Evolutionary conservation across 2,888 invertebrate genomes (phyloP), one percentile per base, ranked within the genome.

Genomic region (Agelastica alni): DNA sequence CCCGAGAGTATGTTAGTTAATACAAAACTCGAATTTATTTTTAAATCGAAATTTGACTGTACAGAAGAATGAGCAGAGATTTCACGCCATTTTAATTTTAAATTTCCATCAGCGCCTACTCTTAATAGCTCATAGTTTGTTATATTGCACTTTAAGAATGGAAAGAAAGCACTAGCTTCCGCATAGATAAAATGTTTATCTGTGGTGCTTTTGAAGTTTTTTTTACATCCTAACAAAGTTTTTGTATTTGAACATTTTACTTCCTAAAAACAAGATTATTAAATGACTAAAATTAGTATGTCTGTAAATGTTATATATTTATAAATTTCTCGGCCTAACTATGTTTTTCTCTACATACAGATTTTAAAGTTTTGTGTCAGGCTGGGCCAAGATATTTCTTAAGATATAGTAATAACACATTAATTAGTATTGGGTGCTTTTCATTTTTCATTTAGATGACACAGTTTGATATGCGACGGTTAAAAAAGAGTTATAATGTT

Each of bases 201-300:
- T n/a, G n/a, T n/a, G n/a, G 31, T 53, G 31, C 30, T 18, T 18
- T 39, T 61, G 6, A 47, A 13, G 13, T 47, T 22, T 32, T 41
- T 56, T 28, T 49, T 44, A 7, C 58, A 54, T 20, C 58, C 43
- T 10, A 67, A 64, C 3, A 67, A 48, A 9, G 46, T 60, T 52
- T 59, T 65, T n/a, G 65, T 51, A 4, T 62, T 63, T 14, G 62
- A 62, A 31, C 63, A 62, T 9, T 26, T 54, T 30, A 36, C 44
- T 20, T 46, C 52, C 60, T 53, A 51, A 51, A 31, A 45, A n/a
- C 10, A 37, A 42, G 17, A 30, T 42, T 28, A 10, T 16, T 42
- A 14, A n/a, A 16, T 22, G 13, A 39, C 12, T 32, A 34, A n/a
- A n/a, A n/a, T n/a, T n/a, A n/a, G n/a, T n/a, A n/a, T n/a, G n/a